Evolutionary conservation across 2,797 vertebrate genomes (phyloP), one percentile per base, ranked within the genome.

Genomic region (Pagetopsis macropterus): DNA sequence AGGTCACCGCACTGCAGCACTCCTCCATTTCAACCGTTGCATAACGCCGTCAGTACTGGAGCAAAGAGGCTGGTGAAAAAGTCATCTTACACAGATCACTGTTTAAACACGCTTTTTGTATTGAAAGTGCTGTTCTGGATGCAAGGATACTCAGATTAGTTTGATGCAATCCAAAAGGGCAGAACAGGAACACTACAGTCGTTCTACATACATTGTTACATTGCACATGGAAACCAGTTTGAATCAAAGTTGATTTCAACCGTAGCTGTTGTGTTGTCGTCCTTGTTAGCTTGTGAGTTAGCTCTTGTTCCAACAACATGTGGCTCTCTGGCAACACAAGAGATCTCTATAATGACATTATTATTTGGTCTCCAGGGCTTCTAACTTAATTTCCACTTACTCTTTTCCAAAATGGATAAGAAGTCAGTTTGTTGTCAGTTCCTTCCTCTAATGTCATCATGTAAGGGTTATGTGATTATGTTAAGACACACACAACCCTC

Each of bases 21-120:
- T 75, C 76, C 75, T 78, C 79, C 63, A 14, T 82, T 72, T 76
- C 67, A 51, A 66, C 59, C 37, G 3, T 87, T 90, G 75, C 83
- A 68, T 90, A 89, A 88, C 64, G 64, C 48, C 19, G 52, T 73
- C 75, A 57, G 72, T 19, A 2, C 33, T 52, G 65, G 7, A 66
- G 68, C 9, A 13, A 2, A 54, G 58, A 55, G 55, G 51, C 75
- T 51, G 70, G 68, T 67, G 54, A 44, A 61, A 45, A 21, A 68
- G 52, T 14, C 13, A 2, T 33, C 8, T 33, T 33, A 68, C 63
- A 61, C n/a, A 9, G 56, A 52, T 59, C 63, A 55, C 51, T 33
- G 51, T 21, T 56, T 49, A 33, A 68, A 69, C 64, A 56, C n/a
- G 49, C 33, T 37, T 62, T 62, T 64, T 58, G 44, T 5, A 19